Evolutionary conservation across 2,888 invertebrate genomes (phyloP).

Genomic region (Lapara coniferarum): DNA sequence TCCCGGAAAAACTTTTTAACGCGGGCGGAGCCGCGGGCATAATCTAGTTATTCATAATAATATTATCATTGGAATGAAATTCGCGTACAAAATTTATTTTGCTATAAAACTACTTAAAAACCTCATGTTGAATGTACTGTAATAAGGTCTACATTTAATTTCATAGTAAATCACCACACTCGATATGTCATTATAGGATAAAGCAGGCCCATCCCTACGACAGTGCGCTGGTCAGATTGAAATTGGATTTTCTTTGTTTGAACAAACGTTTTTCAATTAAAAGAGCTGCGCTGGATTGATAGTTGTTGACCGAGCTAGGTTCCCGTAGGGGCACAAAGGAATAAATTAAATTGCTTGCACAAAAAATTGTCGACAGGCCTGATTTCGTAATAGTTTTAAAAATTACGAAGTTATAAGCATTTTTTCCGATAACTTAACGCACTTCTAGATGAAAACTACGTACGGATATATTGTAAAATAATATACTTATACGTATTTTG

Average conservation of each 20-base stretch:
- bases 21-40: too few species aligned
- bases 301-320: slow-evolving; percentile 39
- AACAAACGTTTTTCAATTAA: slow-evolving; percentile 68
- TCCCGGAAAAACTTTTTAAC: too few species aligned
- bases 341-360: slow-evolving; percentile 45
- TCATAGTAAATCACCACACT: slow-evolving; percentile 17
- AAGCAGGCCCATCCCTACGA: slow-evolving; percentile 19
- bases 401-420: too few species aligned
- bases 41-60: too few species aligned
- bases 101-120: too few species aligned
- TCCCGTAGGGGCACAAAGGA: slow-evolving; percentile 45
- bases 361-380: slow-evolving; percentile 9
- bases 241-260: slow-evolving; percentile 65
- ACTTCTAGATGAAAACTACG: too few species aligned
- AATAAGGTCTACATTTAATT: neutral
- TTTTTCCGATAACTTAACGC: too few species aligned
- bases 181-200: slow-evolving; percentile 20
- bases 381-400: neutral
- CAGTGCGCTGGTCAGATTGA: slow-evolving; percentile 46
- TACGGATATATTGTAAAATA: too few species aligned
- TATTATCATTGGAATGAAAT: too few species aligned
- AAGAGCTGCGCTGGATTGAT: slow-evolving; percentile 49
- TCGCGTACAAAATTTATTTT: too few species aligned
- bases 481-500: too few species aligned
- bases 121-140: too few species aligned